These are phyloP conservation scores for Coluber constrictor DNA, from an alignment of 2,797 vertebrate genomes.

Conservation along the genomic window DNA sequence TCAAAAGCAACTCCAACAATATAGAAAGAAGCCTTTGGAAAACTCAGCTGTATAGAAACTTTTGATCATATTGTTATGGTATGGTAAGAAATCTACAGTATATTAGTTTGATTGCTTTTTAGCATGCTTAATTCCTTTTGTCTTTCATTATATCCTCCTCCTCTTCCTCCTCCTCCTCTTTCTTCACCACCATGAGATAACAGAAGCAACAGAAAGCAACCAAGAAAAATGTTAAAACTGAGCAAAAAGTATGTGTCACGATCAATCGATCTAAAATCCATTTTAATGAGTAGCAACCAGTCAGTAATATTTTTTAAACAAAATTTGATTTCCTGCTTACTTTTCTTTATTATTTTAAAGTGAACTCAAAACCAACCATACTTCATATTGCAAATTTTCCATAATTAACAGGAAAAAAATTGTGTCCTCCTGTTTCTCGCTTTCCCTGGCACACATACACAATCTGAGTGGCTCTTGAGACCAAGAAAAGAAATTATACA, in stretches of 20 bases:
- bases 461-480: slow-evolving; percentile 41
- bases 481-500: slow-evolving; percentile 13
- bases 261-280: slow-evolving; percentile 35
- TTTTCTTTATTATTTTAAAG: slow-evolving; percentile 43
- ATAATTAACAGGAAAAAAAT: slow-evolving; percentile 58
- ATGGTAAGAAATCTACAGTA: not conserved
- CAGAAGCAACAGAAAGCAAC: slow-evolving; percentile 31
- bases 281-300: slow-evolving; percentile 48
- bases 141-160: not conserved
- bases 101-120: not conserved
- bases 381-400: slow-evolving; percentile 36
- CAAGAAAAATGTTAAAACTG: slow-evolving; percentile 31
- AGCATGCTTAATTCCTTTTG: slow-evolving; percentile 13
- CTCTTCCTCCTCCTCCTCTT: not conserved
- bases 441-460: not conserved
- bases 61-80: not conserved
- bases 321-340: slow-evolving; percentile 41
- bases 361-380: slow-evolving; percentile 40
- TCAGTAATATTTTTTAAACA: slow-evolving; percentile 40
- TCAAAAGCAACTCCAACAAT: not conserved
- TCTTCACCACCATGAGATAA: slow-evolving; percentile 4
- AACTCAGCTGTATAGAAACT: not conserved
- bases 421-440: not conserved
- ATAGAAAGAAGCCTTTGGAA: not conserved
- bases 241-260: slow-evolving; percentile 37